Base-by-base conservation (phyloP, 2,888 invertebrate genomes). In the Dastarcus helophoroides region DNA sequence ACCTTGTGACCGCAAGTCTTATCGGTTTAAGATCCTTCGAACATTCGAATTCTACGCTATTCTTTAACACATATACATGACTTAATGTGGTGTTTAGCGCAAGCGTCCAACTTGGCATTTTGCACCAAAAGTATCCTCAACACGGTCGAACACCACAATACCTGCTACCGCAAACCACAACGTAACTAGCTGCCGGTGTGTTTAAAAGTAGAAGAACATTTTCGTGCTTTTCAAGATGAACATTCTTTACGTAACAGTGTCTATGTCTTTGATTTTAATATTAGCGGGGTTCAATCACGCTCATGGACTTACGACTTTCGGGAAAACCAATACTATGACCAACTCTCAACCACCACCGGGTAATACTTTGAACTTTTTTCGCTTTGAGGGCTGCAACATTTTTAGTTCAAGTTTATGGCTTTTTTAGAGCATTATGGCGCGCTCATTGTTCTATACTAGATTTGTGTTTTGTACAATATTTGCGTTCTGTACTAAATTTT, bases 191-290 rank as follows among this genome's bases (percentile, higher is more conserved):
- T 8, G 7, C 19, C 19, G 19, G n/a, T n/a, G n/a, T n/a, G n/a
- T n/a, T n/a, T n/a, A 15, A 9, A 26, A 12, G 10, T 16, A 38
- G 33, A 35, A 35, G 26, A 26, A 23, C 32, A 37, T 25, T 17
- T 24, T 3, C 33, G 33, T 14, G 29, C 23, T 33, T n/a, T 41
- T 41, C 43, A 56, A 49, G 43, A 60, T 60, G 57, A 60, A 60
- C 51, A 53, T 54, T 46, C 48, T 59, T 27, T 58, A 58, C 50
- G 56, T 62, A 52, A 59, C 55, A 43, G 54, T 69, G 47, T 70
- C 68, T 26, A 67, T 71, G 35, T 70, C 62, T 40, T 60, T 68
- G 44, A 67, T 62, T 58, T 61, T 69, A 48, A 60, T 62, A 36
- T 56, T 67, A 48, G 68, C 62, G 32, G 56, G 60, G 38, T 59